These are phyloP conservation scores for Plagodis dolabraria DNA, from an alignment of 2,888 invertebrate species.

Conservation along the genomic window DNA sequence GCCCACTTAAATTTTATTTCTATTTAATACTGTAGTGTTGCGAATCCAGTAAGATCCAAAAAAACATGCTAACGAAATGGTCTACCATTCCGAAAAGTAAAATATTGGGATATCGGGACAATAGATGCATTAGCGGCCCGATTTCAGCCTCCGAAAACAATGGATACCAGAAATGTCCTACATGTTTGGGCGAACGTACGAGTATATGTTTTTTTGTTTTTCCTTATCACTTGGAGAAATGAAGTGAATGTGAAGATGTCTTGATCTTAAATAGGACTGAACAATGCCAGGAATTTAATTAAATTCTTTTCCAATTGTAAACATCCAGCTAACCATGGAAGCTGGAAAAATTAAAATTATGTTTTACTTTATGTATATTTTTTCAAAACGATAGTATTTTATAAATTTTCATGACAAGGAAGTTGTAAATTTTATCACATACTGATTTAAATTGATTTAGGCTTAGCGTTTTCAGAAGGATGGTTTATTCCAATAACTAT, in stretches of 20 bases:
- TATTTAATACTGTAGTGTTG: not conserved
- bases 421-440: too few species aligned
- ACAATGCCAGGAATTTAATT: too few species aligned
- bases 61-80: conserved; percentile 12
- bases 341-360: too few species aligned
- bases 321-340: too few species aligned
- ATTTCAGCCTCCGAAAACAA: conserved; percentile 31
- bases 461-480: too few species aligned
- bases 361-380: too few species aligned
- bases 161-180: conserved; percentile 8
- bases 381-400: too few species aligned
- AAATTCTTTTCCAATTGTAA: too few species aligned
- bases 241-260: not conserved
- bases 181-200: conserved; percentile 12
- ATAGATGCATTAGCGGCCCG: conserved; percentile 38
- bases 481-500: too few species aligned
- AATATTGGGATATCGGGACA: conserved; percentile 28
- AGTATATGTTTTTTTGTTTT: conserved; percentile 1
- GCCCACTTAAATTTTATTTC: not conserved
- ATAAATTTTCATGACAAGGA: too few species aligned
- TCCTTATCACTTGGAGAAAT: not conserved
- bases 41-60: not conserved
- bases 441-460: too few species aligned
- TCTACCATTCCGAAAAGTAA: conserved; percentile 25
- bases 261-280: too few species aligned